Base-by-base conservation (phyloP, 1,140 invertebrate genomes). In the Drosophila paulistorum region DNA sequence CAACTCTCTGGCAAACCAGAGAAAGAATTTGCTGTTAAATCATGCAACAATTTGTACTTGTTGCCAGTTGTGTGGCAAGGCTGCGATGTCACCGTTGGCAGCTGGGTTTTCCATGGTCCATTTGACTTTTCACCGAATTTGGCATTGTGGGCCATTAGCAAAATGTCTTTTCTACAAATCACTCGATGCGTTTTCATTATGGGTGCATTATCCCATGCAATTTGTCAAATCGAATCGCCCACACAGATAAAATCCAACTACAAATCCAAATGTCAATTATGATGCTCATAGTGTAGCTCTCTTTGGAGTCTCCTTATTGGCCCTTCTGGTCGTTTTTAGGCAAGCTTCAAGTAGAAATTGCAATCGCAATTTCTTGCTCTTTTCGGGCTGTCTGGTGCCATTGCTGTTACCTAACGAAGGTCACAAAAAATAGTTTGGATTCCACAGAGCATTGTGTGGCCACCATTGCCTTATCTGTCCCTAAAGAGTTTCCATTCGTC, bases 401-500 rank as follows among this genome's bases (percentile, higher is more conserved):
- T 37, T 81, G 68, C 35, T 67, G 58, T 23, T 35, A 63, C 30
- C 26, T 41, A 2, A 51, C 65, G 35, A 58, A 48, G 11, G 60
- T 33, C 13, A 66, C 51, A 11, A n/a, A 60, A 14, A 35, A 51
- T 3, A 68, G 35, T 33, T 68, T 86, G 59, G 81, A 85, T 62
- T 65, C 67, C 82, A 35, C 78, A 81, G 60, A 86, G 82, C 54
- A 85, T 85, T 68, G 78, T 85, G 39, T 85, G 81, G 81, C 81
- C 81, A n/a, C 17, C 59, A n/a, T 0, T 84, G 30, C 5, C 26
- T 26, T 26, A 26, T 26, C 5, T 30, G 30, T 30, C 30, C 30
- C 30, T 30, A 6, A 30, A 30, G 0, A 30, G 6, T 5, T 26
- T 26, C 4, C 26, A 26, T 4, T 26, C 26, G 26, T 5, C 26